Evolutionary conservation across 2,888 invertebrate genomes (phyloP).

Genomic region (Ligdia adustata): DNA sequence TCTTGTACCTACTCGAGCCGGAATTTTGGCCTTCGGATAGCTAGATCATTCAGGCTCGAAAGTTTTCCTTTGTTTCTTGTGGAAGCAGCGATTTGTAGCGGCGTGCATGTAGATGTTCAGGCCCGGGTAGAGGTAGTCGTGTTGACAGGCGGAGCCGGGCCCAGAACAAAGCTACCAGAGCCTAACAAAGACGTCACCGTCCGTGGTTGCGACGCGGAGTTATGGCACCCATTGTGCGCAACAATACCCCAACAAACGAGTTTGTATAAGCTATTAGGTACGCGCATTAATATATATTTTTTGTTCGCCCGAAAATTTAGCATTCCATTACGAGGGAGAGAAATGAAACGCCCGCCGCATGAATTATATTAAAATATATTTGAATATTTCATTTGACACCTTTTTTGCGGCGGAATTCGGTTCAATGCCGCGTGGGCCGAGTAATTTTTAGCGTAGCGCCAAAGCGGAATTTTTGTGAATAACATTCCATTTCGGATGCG

Average conservation of each 20-base stretch:
- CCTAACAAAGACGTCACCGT: slow-evolving; percentile 84
- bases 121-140: slow-evolving; percentile 61
- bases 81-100: slow-evolving; percentile 44
- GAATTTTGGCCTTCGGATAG: slow-evolving; percentile 9
- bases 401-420: slow-evolving; percentile 81
- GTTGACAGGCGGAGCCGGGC: slow-evolving; percentile 74
- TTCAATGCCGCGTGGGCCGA: slow-evolving; percentile 77
- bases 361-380: slow-evolving; percentile 85
- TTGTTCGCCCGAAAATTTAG: slow-evolving; percentile 84
- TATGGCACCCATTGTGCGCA: slow-evolving; percentile 84
- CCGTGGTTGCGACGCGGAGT: slow-evolving; percentile 83
- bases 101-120: slow-evolving; percentile 49
- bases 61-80: slow-evolving; percentile 37
- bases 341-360: slow-evolving; percentile 84
- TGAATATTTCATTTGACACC: slow-evolving; percentile 85
- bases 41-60: slow-evolving; percentile 18
- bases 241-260: slow-evolving; percentile 84
- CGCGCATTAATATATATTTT: slow-evolving; percentile 85
- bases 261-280: slow-evolving; percentile 85
- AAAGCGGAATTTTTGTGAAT: slow-evolving; percentile 78
- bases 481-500: slow-evolving; percentile 81
- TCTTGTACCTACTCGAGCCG: too few species aligned
- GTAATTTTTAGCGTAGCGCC: slow-evolving; percentile 81
- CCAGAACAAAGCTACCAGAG: slow-evolving; percentile 72
- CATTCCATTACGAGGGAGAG: slow-evolving; percentile 84